Base-by-base conservation (phyloP, 2,888 invertebrate genomes). In the Hipparchia sbordonii region DNA sequence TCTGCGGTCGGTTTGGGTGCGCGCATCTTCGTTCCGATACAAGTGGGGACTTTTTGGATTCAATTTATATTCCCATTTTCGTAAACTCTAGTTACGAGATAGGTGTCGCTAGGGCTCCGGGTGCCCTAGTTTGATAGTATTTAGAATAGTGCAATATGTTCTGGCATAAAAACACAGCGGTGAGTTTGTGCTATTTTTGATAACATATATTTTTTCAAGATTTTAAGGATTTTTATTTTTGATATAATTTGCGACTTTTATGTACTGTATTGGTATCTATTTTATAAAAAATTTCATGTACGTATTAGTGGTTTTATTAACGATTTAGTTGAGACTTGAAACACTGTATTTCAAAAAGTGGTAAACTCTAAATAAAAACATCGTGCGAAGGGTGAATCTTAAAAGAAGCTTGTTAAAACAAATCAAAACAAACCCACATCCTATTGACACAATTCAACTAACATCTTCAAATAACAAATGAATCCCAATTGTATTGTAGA, bases 1-100 rank as follows among this genome's bases (percentile, higher is more conserved):
- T 93, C 92, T 84, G 88, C 83, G 85, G 82, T 83, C 84, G 88
- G 87, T 86, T 84, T 87, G 89, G 88, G 89, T 88, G 87, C 88
- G 88, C 85, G 91, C 88, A 87, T 88, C 90, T 89, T 85, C 89
- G 84, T 84, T 88, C 86, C 82, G 82, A 70, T 71, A 76, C 33
- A 46, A 72, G 59, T 67, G 56, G 52, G 51, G 57, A 63, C 39
- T 63, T 69, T 72, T 70, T 68, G 39, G 68, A 70, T 76, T 69
- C 74, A 23, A 52, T 45, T 70, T 9, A 46, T 71, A 62, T 66
- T 56, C 51, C 63, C 33, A 66, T 57, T 74, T 66, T 70, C 67
- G 67, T 72, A 66, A 46, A 59, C 65, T 80, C 80, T 71, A 81
- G 80, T 85, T 56, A 48, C 66, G 72, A 67, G 61, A 67, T 61